These are phyloP conservation scores for Lypha dubia DNA, from an alignment of 2,888 invertebrate species.

Conservation along the genomic window DNA sequence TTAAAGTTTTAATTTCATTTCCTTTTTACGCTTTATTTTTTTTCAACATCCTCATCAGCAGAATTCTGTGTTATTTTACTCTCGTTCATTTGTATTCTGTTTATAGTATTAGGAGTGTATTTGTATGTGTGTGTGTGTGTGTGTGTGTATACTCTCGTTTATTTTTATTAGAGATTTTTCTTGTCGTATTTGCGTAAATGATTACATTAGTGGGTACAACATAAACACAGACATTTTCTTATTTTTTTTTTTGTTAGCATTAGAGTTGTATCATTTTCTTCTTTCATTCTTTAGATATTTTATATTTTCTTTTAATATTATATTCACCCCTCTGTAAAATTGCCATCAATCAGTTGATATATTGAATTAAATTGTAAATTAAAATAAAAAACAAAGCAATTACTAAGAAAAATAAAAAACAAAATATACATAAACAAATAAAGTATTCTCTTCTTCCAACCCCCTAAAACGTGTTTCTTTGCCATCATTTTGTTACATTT, in stretches of 20 bases:
- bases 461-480: not conserved
- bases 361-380: conserved; percentile 71
- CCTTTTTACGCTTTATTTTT: conserved; percentile 54
- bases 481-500: not conserved
- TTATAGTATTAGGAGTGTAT: not conserved
- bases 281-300: conserved; percentile 21
- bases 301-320: conserved; percentile 24
- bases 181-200: conserved; percentile 65
- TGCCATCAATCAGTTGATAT: conserved; percentile 70
- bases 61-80: conserved; percentile 35
- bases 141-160: conserved; percentile 5
- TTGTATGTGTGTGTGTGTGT: not conserved
- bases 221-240: conserved; percentile 42
- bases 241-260: not conserved
- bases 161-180: conserved; percentile 16
- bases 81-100: conserved; percentile 27
- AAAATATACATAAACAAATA: conserved; percentile 17
- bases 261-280: conserved; percentile 40
- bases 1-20: conserved; percentile 72
- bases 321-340: conserved; percentile 60
- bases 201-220: conserved; percentile 62
- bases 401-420: conserved; percentile 50
- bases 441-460: too few species aligned
- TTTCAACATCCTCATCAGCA: not conserved
- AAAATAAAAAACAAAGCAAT: conserved; percentile 67